Base-by-base conservation (phyloP, 2,888 invertebrate species). In the Archips crataeganus region DNA sequence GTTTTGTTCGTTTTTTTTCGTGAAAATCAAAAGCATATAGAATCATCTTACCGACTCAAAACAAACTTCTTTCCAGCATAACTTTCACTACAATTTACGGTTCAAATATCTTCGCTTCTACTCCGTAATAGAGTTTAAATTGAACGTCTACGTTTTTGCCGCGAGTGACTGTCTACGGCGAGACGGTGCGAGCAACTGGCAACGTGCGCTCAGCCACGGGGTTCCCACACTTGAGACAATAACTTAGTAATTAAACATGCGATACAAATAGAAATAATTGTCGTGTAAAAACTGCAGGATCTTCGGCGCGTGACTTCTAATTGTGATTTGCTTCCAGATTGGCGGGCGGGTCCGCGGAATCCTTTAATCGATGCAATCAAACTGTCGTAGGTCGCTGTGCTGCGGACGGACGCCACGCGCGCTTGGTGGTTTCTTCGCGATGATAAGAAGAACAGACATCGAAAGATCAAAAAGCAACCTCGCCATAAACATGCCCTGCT, bases 221-320 rank as follows among this genome's bases (percentile, higher is more conserved):
- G 73, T 74, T 74, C 74, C 74, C 74, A 74, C 74, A 70, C 54
- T 63, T 45, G 66, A 62, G 49, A 74, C 74, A 74, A 74, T 72
- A 62, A 47, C 23, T 32, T 61, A 13, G 42, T 60, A 74, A 74
- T 74, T 65, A 70, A 74, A 74, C 54, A 67, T 42, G 65, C 32
- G 63, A 74, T 64, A 51, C 15, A 65, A 74, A 74, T 74, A 74
- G 74, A 74, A 65, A 65, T 74, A 74, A 74, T 70, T 69, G 73
- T 5, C 8, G 57, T 39, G 54, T 34, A 74, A 74, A 74, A 74
- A 69, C 51, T 59, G 51, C 69, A 74, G 74, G 70, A 74, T 74
- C 32, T 15, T 70, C 45, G 72, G 42, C 42, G 70, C 74, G 70
- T 74, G 74, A 70, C 61, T 15, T 13, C 23, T 65, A 74, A 74